A percentile compares a stretch with the other conserved stretches of the same genome.
These are phyloP conservation scores for Tachystola acroxantha DNA, from an alignment of 2,888 invertebrate species.

Conservation along the genomic window DNA sequence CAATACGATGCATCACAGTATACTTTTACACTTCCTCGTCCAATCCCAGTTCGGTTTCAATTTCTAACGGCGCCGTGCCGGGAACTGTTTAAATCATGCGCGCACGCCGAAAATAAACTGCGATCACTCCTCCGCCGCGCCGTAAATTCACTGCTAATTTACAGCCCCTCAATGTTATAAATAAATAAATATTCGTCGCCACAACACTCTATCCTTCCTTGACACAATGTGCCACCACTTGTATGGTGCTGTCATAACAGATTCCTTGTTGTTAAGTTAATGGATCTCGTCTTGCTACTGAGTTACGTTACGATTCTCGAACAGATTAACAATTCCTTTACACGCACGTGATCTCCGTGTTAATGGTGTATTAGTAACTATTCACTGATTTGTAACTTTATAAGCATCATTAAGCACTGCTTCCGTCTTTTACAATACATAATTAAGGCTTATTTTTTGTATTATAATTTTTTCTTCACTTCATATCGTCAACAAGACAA, in stretches of 20 bases:
- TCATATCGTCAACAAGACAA: too few relatives aligned
- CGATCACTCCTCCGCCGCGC: constrained; percentile 61
- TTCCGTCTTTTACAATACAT: constrained; percentile 12
- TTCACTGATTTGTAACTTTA: constrained; percentile 7
- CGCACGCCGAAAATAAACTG: constrained; percentile 66
- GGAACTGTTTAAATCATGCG: constrained; percentile 69
- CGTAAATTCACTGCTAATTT: constrained; percentile 77
- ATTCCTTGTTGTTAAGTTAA: constrained; percentile 50
- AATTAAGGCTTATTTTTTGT: background rate
- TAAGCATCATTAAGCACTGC: constrained; percentile 10
- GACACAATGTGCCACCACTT: constrained; percentile 67
- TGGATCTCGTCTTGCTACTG: constrained; percentile 32
- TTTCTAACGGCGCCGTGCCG: constrained; percentile 39
- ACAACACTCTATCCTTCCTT: constrained; percentile 46
- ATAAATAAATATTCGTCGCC: constrained; percentile 72
- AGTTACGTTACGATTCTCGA: background rate
- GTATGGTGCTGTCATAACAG: constrained; percentile 69
- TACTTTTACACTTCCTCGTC: constrained; percentile 27
- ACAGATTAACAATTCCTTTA: constrained; percentile 1
- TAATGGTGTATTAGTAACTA: constrained; percentile 5
- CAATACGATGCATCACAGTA: constrained; percentile 2
- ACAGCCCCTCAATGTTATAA: constrained; percentile 72
- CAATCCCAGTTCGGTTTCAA: constrained; percentile 47
- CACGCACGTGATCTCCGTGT: constrained; percentile 4
- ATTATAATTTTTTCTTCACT: background rate